phyloP scores from a whole-genome alignment of 2,888 invertebrate genomes.

The Micoletzkya japonica region DNA sequence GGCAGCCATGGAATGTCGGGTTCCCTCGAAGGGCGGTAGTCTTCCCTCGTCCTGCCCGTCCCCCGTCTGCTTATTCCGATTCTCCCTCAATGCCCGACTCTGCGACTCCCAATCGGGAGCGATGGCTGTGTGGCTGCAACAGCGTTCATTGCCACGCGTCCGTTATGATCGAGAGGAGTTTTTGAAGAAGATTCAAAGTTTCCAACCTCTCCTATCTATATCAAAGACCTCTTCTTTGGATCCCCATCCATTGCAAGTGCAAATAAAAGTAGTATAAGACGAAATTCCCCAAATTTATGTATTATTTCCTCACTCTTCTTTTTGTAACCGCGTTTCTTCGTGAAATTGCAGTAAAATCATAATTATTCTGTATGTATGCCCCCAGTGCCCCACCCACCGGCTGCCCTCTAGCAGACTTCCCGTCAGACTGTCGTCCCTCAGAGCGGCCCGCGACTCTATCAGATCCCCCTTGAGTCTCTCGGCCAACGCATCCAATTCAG shows the following conservation, averaged over 20 bases:
- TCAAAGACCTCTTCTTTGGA: neutral
- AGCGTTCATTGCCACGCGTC: no score
- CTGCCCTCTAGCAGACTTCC: neutral
- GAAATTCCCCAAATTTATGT: neutral
- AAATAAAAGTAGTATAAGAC: neutral
- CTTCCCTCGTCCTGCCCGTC: neutral
- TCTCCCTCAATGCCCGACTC: neutral
- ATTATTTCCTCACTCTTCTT: neutral
- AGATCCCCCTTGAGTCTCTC: neutral
- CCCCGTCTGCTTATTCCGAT: neutral
- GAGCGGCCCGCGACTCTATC: neutral
- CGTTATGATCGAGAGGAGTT: no score
- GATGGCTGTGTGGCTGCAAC: no score
- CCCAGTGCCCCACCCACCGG: neutral
- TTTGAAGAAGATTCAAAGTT: no score
- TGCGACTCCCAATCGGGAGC: no score
- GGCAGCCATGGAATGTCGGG: no score
- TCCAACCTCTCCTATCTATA: neutral
- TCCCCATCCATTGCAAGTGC: neutral
- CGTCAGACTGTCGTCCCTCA: constrained; percentile 3
- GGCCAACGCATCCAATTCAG: neutral
- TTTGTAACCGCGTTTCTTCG: neutral
- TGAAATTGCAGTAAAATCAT: no score
- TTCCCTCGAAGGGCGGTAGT: no score
- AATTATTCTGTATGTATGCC: no score